Conservation (phyloP, 1,140 invertebrate species). For the Cyclina sinensis region DNA sequence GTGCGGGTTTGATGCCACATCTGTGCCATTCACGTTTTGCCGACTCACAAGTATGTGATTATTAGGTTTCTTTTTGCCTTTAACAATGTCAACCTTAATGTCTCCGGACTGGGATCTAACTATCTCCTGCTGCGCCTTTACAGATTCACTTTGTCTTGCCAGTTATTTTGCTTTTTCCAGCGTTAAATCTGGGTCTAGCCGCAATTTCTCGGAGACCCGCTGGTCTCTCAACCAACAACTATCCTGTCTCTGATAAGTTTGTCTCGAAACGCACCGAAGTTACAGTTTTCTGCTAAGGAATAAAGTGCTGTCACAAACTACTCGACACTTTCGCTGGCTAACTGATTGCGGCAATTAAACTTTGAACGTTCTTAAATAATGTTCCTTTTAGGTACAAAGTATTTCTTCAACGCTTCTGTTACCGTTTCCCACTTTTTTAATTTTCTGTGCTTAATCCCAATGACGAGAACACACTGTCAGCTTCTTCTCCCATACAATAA, state of each 20-base stretch:
- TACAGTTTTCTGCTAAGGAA: neutral
- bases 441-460: too few species aligned
- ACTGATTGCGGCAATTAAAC: neutral
- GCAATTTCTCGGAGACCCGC: neutral
- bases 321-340: neutral
- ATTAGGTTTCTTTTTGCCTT: too few species aligned
- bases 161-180: neutral
- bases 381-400: conserved; percentile 7
- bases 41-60: neutral
- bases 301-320: neutral
- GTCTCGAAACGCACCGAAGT: neutral
- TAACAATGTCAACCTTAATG: neutral
- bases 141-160: neutral
- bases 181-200: neutral
- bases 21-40: neutral
- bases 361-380: neutral
- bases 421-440: too few species aligned
- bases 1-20: neutral
- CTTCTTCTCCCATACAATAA: too few species aligned
- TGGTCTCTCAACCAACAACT: neutral
- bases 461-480: too few species aligned
- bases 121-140: neutral
- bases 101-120: neutral
- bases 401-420: neutral
- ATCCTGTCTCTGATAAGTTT: neutral